These are phyloP conservation scores for Erpornis zantholeuca DNA, from an alignment of 2,113 vertebrate genomes.

Conservation along the genomic window DNA sequence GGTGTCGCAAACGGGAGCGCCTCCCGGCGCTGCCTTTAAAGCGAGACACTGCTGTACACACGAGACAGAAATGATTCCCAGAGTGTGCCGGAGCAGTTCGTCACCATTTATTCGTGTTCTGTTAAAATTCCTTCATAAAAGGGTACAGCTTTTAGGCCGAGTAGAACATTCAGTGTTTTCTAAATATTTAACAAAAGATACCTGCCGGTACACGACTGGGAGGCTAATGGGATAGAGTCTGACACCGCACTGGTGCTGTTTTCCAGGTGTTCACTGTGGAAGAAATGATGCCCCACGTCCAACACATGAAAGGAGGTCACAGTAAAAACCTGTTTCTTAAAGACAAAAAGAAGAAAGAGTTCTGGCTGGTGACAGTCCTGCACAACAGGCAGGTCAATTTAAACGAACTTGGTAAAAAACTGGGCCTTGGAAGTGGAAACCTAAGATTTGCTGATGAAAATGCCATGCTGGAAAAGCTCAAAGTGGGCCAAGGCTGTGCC, in stretches of 20 bases:
- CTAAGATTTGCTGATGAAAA: constrained; percentile 89
- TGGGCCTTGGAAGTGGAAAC: constrained; percentile 86
- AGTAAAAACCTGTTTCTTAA: constrained; percentile 94
- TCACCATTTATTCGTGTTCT: neutral
- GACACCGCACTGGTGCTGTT: neutral
- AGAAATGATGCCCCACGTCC: constrained; percentile 93
- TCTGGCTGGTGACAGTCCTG: constrained; percentile 86
- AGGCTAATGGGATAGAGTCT: neutral
- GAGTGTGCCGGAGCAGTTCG: neutral
- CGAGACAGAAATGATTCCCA: neutral
- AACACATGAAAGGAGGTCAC: constrained; percentile 82
- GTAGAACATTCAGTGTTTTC: neutral
- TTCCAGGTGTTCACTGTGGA: constrained; percentile 92
- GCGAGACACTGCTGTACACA: too few relatives aligned
- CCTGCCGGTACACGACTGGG: neutral
- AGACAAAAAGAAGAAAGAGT: constrained; percentile 92
- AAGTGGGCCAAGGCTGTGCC: constrained; percentile 87
- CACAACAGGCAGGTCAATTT: constrained; percentile 87
- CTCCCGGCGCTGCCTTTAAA: neutral
- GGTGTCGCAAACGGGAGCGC: too few relatives aligned
- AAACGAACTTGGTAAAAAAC: constrained; percentile 88
- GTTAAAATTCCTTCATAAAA: neutral
- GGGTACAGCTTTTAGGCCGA: neutral
- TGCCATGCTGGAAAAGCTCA: constrained; percentile 86
- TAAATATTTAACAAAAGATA: neutral